Percentiles rank a stretch among this genome's conserved stretches.
phyloP scores from a whole-genome alignment of 2,113 vertebrate species.

The Salvelinus sp. region DNA sequence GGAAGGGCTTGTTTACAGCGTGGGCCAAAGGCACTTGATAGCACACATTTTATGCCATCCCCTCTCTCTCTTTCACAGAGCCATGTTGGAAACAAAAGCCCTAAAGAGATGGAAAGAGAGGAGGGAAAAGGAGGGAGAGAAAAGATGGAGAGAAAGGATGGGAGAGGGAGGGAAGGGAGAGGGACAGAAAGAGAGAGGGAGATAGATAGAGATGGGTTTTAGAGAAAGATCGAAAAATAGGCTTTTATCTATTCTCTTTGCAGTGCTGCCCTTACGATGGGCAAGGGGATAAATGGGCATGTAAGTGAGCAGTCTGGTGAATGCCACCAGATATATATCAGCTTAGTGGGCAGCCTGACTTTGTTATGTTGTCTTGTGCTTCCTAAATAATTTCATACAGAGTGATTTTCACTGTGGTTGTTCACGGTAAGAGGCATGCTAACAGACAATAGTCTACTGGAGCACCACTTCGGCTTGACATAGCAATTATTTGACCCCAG shows the following conservation, averaged over 20 bases:
- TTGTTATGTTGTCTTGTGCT: too few species aligned
- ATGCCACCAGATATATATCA: constrained; percentile 6
- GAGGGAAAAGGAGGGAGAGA: neutral
- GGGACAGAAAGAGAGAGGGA: constrained; percentile 2
- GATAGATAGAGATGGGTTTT: neutral
- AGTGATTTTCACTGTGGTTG: too few species aligned
- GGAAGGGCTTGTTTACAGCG: constrained; percentile 60
- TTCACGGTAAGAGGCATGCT: too few species aligned
- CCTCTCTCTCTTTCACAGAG: constrained; percentile 32
- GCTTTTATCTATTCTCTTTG: constrained; percentile 38
- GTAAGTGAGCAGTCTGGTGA: constrained; percentile 32
- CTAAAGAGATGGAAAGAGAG: constrained; percentile 9
- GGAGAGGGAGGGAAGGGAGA: too few species aligned
- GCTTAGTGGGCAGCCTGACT: neutral
- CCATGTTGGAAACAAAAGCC: constrained; percentile 44
- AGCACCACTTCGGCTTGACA: too few species aligned
- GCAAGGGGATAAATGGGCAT: constrained; percentile 35
- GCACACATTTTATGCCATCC: constrained; percentile 56
- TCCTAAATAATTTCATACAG: too few species aligned
- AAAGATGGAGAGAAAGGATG: neutral
- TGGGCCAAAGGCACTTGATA: constrained; percentile 66
- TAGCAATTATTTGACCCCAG: too few species aligned
- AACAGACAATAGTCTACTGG: too few species aligned
- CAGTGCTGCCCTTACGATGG: constrained; percentile 27
- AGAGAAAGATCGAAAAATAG: constrained; percentile 16